These are phyloP conservation scores for Electrona antarctica DNA, from an alignment of 2,113 vertebrate genomes.

Conservation along the genomic window DNA sequence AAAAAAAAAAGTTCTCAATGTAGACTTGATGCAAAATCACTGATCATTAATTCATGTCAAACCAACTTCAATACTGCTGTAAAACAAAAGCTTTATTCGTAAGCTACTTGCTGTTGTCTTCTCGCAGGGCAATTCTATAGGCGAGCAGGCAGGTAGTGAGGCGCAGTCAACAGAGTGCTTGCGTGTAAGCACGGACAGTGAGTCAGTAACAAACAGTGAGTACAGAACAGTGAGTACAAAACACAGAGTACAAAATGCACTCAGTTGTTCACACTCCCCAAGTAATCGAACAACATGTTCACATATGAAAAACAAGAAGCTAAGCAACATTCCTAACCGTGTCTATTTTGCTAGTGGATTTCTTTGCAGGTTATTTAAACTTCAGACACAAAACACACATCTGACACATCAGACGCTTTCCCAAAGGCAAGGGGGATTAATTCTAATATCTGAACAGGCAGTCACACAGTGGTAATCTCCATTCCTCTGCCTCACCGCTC, in stretches of 20 bases:
- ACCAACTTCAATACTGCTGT: no score
- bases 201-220: not conserved
- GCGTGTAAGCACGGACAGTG: not conserved
- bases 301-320: not conserved
- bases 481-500: conserved; percentile 35
- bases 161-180: no score
- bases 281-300: not conserved
- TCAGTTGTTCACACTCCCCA: not conserved
- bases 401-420: conserved; percentile 49
- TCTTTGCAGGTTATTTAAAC: not conserved
- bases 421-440: conserved; percentile 47
- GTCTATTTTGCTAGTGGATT: not conserved
- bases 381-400: not conserved
- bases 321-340: no score
- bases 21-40: no score
- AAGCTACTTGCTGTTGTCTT: no score
- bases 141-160: no score
- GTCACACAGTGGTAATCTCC: conserved; percentile 53
- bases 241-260: not conserved
- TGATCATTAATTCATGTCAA: no score
- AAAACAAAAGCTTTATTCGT: no score
- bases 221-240: not conserved
- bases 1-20: no score
- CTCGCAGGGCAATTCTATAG: no score
- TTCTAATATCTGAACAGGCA: conserved; percentile 55